phyloP scores from a whole-genome alignment of 2,888 invertebrate species.

The Chrysolina americana region DNA sequence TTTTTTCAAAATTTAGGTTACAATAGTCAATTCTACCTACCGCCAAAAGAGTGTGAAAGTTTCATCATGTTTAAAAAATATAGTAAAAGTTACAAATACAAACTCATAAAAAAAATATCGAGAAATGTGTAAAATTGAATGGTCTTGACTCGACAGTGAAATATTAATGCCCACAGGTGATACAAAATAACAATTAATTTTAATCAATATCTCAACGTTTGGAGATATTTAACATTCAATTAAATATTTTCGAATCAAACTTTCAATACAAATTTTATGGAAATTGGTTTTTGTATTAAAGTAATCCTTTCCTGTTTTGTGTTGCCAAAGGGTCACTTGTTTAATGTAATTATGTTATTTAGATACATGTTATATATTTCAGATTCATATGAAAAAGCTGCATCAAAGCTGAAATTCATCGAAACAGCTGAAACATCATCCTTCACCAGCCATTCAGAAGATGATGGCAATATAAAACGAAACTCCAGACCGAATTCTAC shows the following conservation, averaged over 20 bases:
- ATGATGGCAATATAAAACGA: background rate
- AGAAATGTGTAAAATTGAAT: conserved; percentile 18
- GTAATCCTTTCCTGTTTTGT: background rate
- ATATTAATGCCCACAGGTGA: background rate
- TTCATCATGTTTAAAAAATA: conserved; percentile 27
- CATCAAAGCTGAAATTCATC: background rate
- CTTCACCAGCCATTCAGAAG: no score
- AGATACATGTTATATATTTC: background rate
- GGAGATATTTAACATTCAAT: background rate
- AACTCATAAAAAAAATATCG: conserved; percentile 21
- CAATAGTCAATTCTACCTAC: no score
- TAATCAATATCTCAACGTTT: background rate
- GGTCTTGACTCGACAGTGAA: conserved; percentile 20
- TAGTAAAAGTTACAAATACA: conserved; percentile 25
- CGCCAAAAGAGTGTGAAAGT: no score
- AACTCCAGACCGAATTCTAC: background rate
- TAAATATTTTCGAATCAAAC: background rate
- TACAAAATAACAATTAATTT: background rate
- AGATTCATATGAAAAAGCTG: background rate
- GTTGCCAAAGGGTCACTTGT: conserved; percentile 1
- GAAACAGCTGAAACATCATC: background rate
- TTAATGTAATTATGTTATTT: conserved; percentile 1
- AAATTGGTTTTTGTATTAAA: background rate
- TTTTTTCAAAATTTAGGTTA: no score
- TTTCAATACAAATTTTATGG: background rate